A percentile compares a stretch with the other conserved stretches of the same genome.
These are phyloP conservation scores for Mechanitis mazaeus DNA, from an alignment of 2,888 invertebrate genomes.

Conservation along the genomic window DNA sequence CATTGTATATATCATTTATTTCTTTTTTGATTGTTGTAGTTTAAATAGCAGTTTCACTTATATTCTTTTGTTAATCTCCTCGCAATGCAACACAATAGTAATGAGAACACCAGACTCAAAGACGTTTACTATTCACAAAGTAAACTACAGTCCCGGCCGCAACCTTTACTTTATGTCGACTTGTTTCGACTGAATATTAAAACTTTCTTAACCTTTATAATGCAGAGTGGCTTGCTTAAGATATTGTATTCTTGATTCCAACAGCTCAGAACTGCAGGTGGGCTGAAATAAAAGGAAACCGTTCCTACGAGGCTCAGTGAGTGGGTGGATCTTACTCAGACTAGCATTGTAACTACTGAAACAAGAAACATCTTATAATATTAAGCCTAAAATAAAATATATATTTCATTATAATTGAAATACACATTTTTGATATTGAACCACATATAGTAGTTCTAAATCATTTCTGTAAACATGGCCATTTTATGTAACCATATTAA, in stretches of 20 bases:
- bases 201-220: slow-evolving; percentile 17
- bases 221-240: slow-evolving; percentile 12
- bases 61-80: background rate
- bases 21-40: background rate
- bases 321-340: too few relatives aligned
- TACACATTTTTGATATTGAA: too few relatives aligned
- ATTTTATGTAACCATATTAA: too few relatives aligned
- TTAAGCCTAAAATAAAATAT: too few relatives aligned
- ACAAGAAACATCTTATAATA: too few relatives aligned
- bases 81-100: background rate
- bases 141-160: slow-evolving; percentile 5
- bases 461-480: too few relatives aligned
- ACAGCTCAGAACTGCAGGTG: slow-evolving; percentile 12
- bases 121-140: slow-evolving; percentile 6
- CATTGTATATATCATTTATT: too few relatives aligned
- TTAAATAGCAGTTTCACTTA: background rate
- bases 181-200: slow-evolving; percentile 14
- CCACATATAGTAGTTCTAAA: too few relatives aligned
- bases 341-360: too few relatives aligned
- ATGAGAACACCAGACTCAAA: slow-evolving; percentile 5
- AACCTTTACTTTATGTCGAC: slow-evolving; percentile 9
- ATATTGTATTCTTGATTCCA: slow-evolving; percentile 13
- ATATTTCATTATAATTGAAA: too few relatives aligned
- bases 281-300: slow-evolving; percentile 15
- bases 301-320: background rate